phyloP scores from a whole-genome alignment of 2,797 vertebrate species.

The Prionace glauca region DNA sequence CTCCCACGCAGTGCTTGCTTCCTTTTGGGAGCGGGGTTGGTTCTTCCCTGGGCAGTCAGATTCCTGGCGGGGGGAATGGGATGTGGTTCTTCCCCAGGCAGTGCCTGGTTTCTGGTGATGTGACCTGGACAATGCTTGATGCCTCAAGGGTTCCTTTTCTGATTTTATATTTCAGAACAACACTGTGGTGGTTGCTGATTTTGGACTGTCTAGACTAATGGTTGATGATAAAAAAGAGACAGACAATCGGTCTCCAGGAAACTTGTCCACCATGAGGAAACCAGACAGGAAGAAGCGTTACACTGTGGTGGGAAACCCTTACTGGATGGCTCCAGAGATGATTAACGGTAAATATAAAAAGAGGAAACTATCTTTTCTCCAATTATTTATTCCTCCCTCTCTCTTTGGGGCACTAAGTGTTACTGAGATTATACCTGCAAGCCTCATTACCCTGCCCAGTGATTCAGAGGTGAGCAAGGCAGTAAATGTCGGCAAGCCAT shows the following conservation, averaged over 20 bases:
- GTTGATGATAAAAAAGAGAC: conserved; percentile 77
- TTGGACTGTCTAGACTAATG: conserved; percentile 86
- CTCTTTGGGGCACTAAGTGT: too few species aligned
- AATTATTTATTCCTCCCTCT: neutral
- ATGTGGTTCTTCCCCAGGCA: neutral
- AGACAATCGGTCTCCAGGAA: conserved; percentile 58
- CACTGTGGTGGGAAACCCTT: conserved; percentile 95
- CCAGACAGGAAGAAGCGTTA: conserved; percentile 88
- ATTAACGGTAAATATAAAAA: conserved; percentile 75
- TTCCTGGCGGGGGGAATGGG: neutral
- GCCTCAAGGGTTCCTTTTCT: too few species aligned
- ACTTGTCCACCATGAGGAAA: conserved; percentile 73
- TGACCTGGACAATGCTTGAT: neutral
- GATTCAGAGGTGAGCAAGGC: too few species aligned
- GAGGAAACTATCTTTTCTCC: neutral
- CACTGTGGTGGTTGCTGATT: conserved; percentile 91
- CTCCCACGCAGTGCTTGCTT: neutral
- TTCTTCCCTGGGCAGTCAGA: too few species aligned
- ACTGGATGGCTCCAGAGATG: conserved; percentile 99
- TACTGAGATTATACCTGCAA: neutral
- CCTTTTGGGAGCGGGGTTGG: neutral
- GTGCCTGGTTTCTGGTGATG: neutral
- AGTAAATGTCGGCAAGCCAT: neutral
- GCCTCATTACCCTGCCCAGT: neutral
- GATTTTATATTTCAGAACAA: conserved; percentile 68